These are phyloP conservation scores for Spicauda simplicius DNA, from an alignment of 2,888 invertebrate species.

Conservation along the genomic window DNA sequence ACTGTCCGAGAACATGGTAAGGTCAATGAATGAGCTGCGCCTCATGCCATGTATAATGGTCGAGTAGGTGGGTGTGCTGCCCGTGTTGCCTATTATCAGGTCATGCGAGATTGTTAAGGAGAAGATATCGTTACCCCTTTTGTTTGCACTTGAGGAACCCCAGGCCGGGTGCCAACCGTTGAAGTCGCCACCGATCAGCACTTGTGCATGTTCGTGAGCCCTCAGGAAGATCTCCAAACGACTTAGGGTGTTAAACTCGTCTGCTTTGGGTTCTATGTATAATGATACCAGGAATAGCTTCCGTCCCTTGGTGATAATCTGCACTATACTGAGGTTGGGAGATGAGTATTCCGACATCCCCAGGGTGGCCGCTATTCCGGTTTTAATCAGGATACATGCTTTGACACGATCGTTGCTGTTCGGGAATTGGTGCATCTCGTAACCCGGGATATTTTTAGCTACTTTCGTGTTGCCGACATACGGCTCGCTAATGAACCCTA, in stretches of 20 bases:
- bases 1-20: not conserved
- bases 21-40: not conserved
- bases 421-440: too few relatives aligned
- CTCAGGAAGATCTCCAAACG: not conserved
- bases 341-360: too few relatives aligned
- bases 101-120: not conserved
- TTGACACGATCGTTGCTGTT: not conserved
- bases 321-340: not conserved
- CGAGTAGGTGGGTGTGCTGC: not conserved
- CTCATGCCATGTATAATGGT: not conserved
- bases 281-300: not conserved
- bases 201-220: not conserved
- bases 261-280: slow-evolving; percentile 1
- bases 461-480: too few relatives aligned
- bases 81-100: too few relatives aligned
- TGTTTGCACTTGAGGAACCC: not conserved
- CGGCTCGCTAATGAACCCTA: not conserved
- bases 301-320: not conserved
- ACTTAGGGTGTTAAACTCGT: not conserved
- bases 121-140: not conserved
- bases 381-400: not conserved
- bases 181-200: too few relatives aligned
- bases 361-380: not conserved
- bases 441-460: not conserved
- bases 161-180: too few relatives aligned